Base-by-base conservation (phyloP, 2,888 invertebrate genomes). In the Eilema caniola region DNA sequence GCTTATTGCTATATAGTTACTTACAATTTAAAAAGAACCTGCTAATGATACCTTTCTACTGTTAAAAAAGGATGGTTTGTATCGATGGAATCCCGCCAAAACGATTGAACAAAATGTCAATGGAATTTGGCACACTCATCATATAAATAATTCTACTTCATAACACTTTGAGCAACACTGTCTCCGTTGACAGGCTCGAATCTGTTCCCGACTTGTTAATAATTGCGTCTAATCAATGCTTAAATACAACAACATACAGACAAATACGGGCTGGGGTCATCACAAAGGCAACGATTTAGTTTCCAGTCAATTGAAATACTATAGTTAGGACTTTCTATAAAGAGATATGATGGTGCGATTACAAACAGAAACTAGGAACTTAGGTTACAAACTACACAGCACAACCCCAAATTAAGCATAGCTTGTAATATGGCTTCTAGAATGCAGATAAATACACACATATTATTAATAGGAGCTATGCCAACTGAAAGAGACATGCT, bases 201-300 rank as follows among this genome's bases (percentile, higher is more conserved):
- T 87, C 93, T 94, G 93, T 86, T 86, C 87, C 87, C 88, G 93
- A 93, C 92, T 93, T 90, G 92, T 90, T 92, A 90, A 94, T 92
- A 92, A 95, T 94, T 94, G 93, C 93, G 91, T 92, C 90, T 93
- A 93, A 93, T 92, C 92, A 92, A 93, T 92, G 93, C 89, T 90
- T 92, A 90, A 93, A 93, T 88, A 93, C 92, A 92, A 92, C 93
- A 94, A 94, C 93, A 94, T 86, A 89, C 88, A 88, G 85, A 90
- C 89, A 88, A 91, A 94, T 93, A 93, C 90, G 93, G 93, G 93
- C 82, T 85, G 88, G 94, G 93, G 93, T 72, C 80, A 80, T 80
- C 69, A 84, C 83, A 89, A 92, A 86, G 83, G 86, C 84, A 80
- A 72, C 86, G 87, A 89, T 91, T 90, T 84, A 83, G 86, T 91